Base-by-base conservation (phyloP, 2,113 vertebrate genomes). In the Elachura formosa region DNA sequence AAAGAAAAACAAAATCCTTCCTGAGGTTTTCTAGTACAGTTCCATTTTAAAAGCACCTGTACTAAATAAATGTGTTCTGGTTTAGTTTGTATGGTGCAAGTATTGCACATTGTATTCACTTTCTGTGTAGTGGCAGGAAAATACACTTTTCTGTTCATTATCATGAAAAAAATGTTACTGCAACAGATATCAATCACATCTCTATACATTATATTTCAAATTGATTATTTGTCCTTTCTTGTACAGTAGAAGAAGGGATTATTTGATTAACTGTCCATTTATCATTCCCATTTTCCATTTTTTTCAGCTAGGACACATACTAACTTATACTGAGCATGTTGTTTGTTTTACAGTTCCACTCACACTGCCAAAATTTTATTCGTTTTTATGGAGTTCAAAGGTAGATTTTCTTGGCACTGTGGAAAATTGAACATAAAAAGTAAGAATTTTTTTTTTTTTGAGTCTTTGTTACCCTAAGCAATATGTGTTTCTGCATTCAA, bases 271-370 rank as follows among this genome's bases (percentile, higher is more conserved):
- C 78, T 85, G 40, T 82, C 58, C 59, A 74, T 95, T 88, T 76
- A 58, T 90, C 72, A 69, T 94, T 84, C 41, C 31, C 5, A 55
- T 94, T 95, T 96, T 80, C 90, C 51, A 43, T 79, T 91, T 92
- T 87, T 87, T 85, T 86, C 29, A 43, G 59, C 63, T 69, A 69
- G 46, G 68, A 25, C 67, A 86, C 75, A n/a, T 74, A 71, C 29
- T 93, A 73, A 85, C 58, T 95, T 77, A 38, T 9, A 29, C 68
- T 81, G 59, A 95, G 48, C 61, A 63, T 78, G 76, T 69, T 96
- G 71, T 86, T 95, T 92, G 64, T 55, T 92, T 94, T 94, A 90
- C 40, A 64, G 76, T 59, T 83, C 75, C 64, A 77, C 28, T 92
- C 55, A 29, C 28, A 56, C 63, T 94, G 88, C 90, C 92, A 93